Percentiles rank a stretch among this genome's conserved stretches.
Evolutionary conservation across 2,797 vertebrate species (phyloP).

Genomic region (Lepidocolaptes lacrymiger): DNA sequence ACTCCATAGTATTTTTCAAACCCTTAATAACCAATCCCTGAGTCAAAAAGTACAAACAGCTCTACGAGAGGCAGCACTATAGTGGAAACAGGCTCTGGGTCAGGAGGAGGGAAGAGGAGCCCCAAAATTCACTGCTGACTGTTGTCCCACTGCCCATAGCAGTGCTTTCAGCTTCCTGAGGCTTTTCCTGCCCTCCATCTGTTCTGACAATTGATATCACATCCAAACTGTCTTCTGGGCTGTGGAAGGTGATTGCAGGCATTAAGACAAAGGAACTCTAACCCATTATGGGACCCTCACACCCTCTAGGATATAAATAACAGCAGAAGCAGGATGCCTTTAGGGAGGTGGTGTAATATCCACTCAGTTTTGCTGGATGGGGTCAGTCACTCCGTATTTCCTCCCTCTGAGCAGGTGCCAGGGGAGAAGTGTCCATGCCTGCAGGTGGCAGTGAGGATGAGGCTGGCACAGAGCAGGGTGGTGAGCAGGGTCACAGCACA

Average conservation of each 20-base stretch:
- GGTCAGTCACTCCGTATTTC: not conserved
- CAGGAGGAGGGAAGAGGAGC: not conserved
- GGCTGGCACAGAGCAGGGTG: slow-evolving; percentile 81
- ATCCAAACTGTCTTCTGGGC: not conserved
- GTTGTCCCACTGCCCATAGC: not conserved
- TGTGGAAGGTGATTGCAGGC: not conserved
- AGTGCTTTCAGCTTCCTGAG: not conserved
- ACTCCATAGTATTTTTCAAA: not conserved
- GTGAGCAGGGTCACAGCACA: slow-evolving; percentile 84
- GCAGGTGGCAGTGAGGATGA: slow-evolving; percentile 81
- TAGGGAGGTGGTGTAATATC: not conserved
- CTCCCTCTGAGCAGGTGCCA: not conserved
- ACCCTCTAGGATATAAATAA: not conserved
- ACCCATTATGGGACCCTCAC: not conserved
- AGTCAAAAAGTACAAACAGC: not conserved
- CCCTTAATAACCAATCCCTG: not conserved
- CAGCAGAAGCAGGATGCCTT: not conserved
- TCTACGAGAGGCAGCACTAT: not conserved
- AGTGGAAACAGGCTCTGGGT: not conserved
- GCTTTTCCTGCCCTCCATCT: not conserved
- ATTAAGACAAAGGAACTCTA: not conserved
- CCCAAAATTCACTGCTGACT: not conserved
- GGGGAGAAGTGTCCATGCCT: slow-evolving; percentile 73
- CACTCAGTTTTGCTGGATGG: not conserved
- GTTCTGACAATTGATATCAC: not conserved